These are phyloP conservation scores for Centropyge bicolor DNA, from an alignment of 2,797 vertebrate species.

Conservation along the genomic window DNA sequence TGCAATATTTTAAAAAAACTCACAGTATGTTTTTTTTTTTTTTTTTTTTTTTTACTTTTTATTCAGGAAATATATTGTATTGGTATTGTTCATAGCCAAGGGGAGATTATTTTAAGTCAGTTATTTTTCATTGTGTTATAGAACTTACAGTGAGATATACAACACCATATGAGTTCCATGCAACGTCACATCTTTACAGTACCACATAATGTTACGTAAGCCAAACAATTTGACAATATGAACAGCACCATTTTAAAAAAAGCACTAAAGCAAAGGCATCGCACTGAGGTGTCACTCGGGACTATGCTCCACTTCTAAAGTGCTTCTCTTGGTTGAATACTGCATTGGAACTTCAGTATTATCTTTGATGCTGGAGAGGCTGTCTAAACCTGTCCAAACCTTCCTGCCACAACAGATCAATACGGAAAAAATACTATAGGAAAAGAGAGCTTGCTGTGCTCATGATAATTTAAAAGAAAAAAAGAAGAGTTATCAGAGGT, in stretches of 20 bases:
- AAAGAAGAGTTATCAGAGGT: constrained; percentile 1
- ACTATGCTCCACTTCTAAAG: not conserved
- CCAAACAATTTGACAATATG: not conserved
- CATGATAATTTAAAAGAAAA: constrained; percentile 7
- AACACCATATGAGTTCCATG: too few species aligned
- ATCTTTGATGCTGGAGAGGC: constrained; percentile 2
- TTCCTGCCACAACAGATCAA: constrained; percentile 15
- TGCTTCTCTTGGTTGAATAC: not conserved
- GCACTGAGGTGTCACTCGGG: not conserved
- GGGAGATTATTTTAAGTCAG: too few species aligned
- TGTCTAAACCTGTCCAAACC: constrained; percentile 6
- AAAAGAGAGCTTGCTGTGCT: not conserved
- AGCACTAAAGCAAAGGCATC: not conserved
- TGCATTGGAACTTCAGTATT: not conserved
- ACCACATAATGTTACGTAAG: not conserved
- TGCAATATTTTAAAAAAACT: not conserved
- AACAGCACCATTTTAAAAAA: not conserved
- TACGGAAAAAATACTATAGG: not conserved
- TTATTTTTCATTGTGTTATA: not conserved
- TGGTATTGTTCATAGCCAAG: not conserved
- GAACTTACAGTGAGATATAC: not conserved
- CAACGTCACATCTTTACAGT: constrained; percentile 10
- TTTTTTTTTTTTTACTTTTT: too few species aligned
- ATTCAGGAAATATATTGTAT: not conserved
- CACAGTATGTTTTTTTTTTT: not conserved